Evolutionary conservation across 1,140 invertebrate genomes (phyloP), one percentile per base, ranked within the genome.

Genomic region (Drosophila ambigua): DNA sequence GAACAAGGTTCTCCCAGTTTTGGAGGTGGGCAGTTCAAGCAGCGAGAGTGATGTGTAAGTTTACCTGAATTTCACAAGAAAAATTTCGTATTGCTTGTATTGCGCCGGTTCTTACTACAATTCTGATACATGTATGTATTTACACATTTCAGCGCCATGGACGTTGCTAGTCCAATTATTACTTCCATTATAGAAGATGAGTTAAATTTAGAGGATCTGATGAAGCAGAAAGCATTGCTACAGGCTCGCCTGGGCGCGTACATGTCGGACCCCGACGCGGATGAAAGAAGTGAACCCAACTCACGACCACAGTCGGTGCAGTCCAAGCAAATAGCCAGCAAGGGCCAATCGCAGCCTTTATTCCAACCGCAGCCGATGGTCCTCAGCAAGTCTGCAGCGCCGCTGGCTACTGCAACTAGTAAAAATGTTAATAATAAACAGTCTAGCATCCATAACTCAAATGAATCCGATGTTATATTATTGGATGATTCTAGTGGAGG

Each of bases 161-260:
- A 96, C 87, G 94, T 94, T 73, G 95, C 95, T 72, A 96, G 95
- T 69, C 96, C 96, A 28, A 95, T 96, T 80, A 94, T 96, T 57
- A 94, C 94, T 5, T 48, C 64, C 7, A 94, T 96, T 26, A 95
- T 96, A 58, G 96, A 97, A 91, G 96, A 97, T 85, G 97, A 97
- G 77, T 95, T 97, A 64, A 97, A 97, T 92, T 92, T 97, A 6
- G 97, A 97, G 90, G 97, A 97, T 71, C 92, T 98, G 63, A 97
- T 97, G 96, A 95, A 95, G 80, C 96, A 97, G 91, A 97, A 97
- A 92, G 96, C 96, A 90, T 76, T 95, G 16, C 90, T 95, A 59
- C 94, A 95, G 88, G 94, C 94, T 20, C 92, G 94, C 43, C 90
- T 95, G 43, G 94, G 94, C 41, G 94, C 93, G 41, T 94, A 94